Percentiles rank a stretch among this genome's conserved stretches.
Evolutionary conservation across 2,888 invertebrate species (phyloP).

Genomic region (Antheraea assamensis): DNA sequence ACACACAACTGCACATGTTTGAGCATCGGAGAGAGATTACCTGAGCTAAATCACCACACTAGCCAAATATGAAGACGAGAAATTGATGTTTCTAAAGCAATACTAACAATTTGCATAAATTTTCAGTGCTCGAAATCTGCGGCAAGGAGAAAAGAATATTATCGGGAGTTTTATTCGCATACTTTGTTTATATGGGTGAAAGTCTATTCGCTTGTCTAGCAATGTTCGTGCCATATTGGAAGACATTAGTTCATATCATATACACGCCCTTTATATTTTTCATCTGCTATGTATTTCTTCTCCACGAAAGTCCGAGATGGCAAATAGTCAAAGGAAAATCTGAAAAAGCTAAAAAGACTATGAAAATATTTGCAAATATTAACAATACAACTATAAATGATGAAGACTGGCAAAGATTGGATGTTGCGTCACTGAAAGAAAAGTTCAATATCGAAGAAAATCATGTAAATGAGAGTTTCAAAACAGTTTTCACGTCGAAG

Average conservation of each 20-base stretch:
- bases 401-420: slow-evolving; percentile 49
- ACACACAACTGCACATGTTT: too few relatives aligned
- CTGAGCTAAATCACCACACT: too few relatives aligned
- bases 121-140: slow-evolving; percentile 65
- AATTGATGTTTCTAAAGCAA: background rate
- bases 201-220: slow-evolving; percentile 60
- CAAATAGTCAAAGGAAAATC: slow-evolving; percentile 60
- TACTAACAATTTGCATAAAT: background rate
- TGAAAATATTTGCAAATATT: slow-evolving; percentile 49
- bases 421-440: slow-evolving; percentile 48
- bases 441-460: slow-evolving; percentile 54
- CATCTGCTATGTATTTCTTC: slow-evolving; percentile 47
- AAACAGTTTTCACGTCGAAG: slow-evolving; percentile 53
- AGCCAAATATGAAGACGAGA: too few relatives aligned
- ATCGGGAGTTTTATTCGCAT: slow-evolving; percentile 60
- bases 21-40: too few relatives aligned
- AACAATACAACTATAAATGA: slow-evolving; percentile 58
- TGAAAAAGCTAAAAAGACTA: slow-evolving; percentile 52
- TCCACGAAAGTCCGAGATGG: slow-evolving; percentile 70
- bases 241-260: slow-evolving; percentile 56
- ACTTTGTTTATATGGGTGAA: slow-evolving; percentile 63
- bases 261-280: slow-evolving; percentile 60
- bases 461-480: slow-evolving; percentile 52
- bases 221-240: slow-evolving; percentile 65
- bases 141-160: slow-evolving; percentile 55